phyloP scores from a whole-genome alignment of 2,113 vertebrate genomes.

The Vulpes vulpes region DNA sequence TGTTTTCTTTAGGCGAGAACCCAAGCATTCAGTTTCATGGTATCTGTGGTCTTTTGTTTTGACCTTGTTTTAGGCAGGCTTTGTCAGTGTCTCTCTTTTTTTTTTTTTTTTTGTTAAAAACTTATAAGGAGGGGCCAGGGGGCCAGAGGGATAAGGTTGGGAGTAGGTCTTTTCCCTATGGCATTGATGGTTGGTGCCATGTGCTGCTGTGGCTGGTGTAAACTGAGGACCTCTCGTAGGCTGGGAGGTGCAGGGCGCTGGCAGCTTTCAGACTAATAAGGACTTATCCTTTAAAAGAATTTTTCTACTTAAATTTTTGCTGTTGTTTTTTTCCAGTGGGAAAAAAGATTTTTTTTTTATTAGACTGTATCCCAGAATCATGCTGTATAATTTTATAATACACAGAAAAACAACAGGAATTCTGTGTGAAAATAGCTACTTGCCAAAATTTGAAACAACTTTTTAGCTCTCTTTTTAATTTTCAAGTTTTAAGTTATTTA shows the following conservation, averaged over 20 bases:
- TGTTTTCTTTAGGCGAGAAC: neutral
- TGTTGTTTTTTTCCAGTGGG: neutral
- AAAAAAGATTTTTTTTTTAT: neutral
- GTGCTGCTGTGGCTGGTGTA: neutral
- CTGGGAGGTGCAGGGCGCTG: fast-evolving
- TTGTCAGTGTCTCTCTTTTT: neutral
- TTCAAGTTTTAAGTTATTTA: neutral
- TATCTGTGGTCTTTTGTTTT: neutral
- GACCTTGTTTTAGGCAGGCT: neutral
- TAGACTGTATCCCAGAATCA: neutral
- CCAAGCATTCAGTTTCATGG: too few species aligned
- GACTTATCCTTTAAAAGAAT: neutral
- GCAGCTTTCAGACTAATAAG: neutral
- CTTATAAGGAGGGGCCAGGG: neutral
- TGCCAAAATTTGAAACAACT: neutral
- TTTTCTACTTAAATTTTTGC: neutral
- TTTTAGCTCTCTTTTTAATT: neutral
- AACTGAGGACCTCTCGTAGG: fast-evolving
- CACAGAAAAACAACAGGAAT: neutral
- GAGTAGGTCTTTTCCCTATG: too few species aligned
- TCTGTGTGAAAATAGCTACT: neutral
- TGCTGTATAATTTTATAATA: neutral
- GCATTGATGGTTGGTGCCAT: neutral
- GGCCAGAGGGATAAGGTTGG: fast-evolving
- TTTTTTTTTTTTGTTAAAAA: neutral